Evolutionary conservation across 2,113 vertebrate genomes (phyloP), one percentile per base, ranked within the genome.

Genomic region (Varanus salvator): DNA sequence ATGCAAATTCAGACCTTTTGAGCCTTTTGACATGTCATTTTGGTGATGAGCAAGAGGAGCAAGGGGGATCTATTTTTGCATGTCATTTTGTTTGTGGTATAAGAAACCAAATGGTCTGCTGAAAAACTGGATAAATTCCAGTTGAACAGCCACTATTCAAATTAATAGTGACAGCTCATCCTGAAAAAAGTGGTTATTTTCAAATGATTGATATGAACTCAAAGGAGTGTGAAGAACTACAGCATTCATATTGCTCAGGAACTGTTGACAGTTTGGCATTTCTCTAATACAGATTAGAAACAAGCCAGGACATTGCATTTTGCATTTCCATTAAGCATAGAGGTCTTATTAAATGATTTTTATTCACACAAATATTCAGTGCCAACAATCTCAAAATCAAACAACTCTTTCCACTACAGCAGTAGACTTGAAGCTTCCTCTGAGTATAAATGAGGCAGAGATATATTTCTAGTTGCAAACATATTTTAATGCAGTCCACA

Each of bases 201-300:
- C 95, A 92, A 95, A 94, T 97, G 97, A 97, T 93, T 97, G 97
- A 97, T 97, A 96, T 91, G 93, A 97, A 96, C 94, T 97, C 96
- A 97, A 97, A 97, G 90, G 94, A 89, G 93, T 97, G 96, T 97
- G 96, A 97, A 97, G 95, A 95, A 94, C 94, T 91, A 83, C 80
- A 93, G 90, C 90, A 91, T 92, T 95, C 94, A 91, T 93, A 89
- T 76, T 95, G 94, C 90, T 96, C 52, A 91, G 89, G 87, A 95
- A 85, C 92, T 95, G 93, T 95, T 96, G 95, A 96, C 96, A 96
- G 90, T 92, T 95, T 97, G 96, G 95, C 96, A 96, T 93, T 93
- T 97, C 93, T 95, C 94, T 97, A 96, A 95, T 94, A 94, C 93
- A 93, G 94, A 97, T 97, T 97, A 97, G 94, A 96, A 97, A 95